Conservation (phyloP, 2,113 vertebrate genomes). For the Eubucco bourcierii region DNA sequence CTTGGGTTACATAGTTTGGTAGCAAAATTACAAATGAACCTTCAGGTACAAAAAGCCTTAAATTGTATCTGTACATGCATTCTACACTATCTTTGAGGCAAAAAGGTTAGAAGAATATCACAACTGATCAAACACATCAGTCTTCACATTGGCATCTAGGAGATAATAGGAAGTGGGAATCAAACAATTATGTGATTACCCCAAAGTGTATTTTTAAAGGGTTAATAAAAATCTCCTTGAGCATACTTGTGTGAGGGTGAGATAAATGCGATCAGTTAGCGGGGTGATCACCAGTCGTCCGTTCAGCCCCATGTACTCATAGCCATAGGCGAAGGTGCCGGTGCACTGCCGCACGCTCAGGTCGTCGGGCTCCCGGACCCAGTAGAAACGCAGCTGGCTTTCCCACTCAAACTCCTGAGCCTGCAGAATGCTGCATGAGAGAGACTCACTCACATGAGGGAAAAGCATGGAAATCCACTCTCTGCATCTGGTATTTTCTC, state of each 20-base stretch:
- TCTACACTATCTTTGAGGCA: not conserved
- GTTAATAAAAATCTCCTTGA: not conserved
- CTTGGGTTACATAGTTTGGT: not conserved
- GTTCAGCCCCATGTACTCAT: slow-evolving; percentile 98
- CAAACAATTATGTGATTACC: not conserved
- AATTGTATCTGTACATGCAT: not conserved
- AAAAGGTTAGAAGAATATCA: not conserved
- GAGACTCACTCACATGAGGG: not conserved
- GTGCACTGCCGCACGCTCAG: slow-evolving; percentile 91
- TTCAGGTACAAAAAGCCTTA: not conserved
- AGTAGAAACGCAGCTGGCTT: slow-evolving; percentile 95
- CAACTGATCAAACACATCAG: not conserved
- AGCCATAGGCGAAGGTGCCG: slow-evolving; percentile 89
- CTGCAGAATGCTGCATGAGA: slow-evolving; percentile 83
- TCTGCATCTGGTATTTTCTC: accelerated
- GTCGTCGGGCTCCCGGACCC: slow-evolving; percentile 83
- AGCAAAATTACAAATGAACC: not conserved
- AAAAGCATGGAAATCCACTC: no score
- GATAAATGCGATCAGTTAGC: slow-evolving; percentile 93
- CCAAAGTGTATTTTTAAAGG: not conserved
- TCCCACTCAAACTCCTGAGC: slow-evolving; percentile 95
- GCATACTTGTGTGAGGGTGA: slow-evolving; percentile 95
- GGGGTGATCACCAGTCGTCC: slow-evolving; percentile 96
- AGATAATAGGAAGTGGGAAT: not conserved
- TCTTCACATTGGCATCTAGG: accelerated